Conservation (phyloP, 1,140 invertebrate genomes). For the Zelostemma sp. region DNA sequence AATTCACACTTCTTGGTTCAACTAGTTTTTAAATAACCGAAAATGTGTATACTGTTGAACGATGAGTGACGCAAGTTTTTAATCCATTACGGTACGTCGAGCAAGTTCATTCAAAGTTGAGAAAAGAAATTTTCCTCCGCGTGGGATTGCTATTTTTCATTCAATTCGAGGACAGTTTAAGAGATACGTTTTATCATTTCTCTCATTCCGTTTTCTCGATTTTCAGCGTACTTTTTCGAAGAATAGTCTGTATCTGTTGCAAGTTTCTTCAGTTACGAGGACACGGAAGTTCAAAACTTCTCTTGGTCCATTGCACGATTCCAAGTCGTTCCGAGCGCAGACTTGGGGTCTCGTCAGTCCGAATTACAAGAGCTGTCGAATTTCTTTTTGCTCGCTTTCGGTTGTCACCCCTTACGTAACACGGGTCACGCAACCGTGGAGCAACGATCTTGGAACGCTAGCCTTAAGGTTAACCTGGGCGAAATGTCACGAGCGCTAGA, state of each 20-base stretch:
- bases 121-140: too few species aligned
- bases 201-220: too few species aligned
- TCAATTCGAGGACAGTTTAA: too few species aligned
- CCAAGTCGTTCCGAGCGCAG: conserved; percentile 15
- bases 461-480: conserved; percentile 48
- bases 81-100: too few species aligned
- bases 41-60: too few species aligned
- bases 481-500: conserved; percentile 54
- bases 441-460: conserved; percentile 39
- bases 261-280: not conserved
- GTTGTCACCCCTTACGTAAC: conserved; percentile 34
- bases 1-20: too few species aligned
- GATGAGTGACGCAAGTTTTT: too few species aligned
- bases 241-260: conserved; percentile 1
- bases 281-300: conserved; percentile 1
- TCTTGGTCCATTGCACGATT: conserved; percentile 32
- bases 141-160: too few species aligned
- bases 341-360: conserved; percentile 31
- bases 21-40: too few species aligned
- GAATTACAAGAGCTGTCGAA: conserved; percentile 33
- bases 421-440: conserved; percentile 45
- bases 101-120: too few species aligned
- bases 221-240: too few species aligned
- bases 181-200: too few species aligned
- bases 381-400: conserved; percentile 41